Evolutionary conservation across 2,113 vertebrate genomes (phyloP), one percentile per base, ranked within the genome.

Genomic region (Lepisosteus oculatus): DNA sequence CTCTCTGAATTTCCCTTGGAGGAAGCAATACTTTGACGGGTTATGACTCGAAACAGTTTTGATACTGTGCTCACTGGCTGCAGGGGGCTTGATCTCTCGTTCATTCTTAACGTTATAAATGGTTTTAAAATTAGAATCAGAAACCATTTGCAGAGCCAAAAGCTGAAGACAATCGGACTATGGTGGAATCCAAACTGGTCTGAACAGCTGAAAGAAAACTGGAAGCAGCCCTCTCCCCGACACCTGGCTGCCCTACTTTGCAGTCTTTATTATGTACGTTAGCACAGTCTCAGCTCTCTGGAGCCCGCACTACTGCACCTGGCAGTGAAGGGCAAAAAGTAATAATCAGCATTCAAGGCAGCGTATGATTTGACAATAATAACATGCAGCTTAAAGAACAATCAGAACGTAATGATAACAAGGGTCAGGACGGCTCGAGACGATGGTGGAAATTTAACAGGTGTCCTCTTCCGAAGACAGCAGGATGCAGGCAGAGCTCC

Each of bases 301-400:
- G 15, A 55, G 57, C 45, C 6, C 57, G 45, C 43, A 15, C 13
- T 65, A 41, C 62, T 68, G 51, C 47, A 69, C 61, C 72, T 74
- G 72, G 59, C 72, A 74, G 68, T 69, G 45, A 74, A 56, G 59
- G 72, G 51, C 65, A 69, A 63, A 74, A 43, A 61, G 63, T 43
- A 69, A 74, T 9, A 64, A 74, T 69, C 67, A 54, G 72, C 55
- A 74, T 74, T 63, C 72, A 74, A n/a, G 59, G 45, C 72, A 55
- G 29, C 45, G 29, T 43, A 42, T 63, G 67, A 55, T 61, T 74
- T 63, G 61, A 69, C 59, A 74, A 74, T 69, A 69, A 74, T 43
- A 69, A 65, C 61, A 14, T 29, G 11, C 61, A 44, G 67, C 64
- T 66, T 56, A 47, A 65, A 43, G 64, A 66, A 65, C 68, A 70